Evolutionary conservation across 2,797 vertebrate species (phyloP).

Genomic region (Siniperca obscura): DNA sequence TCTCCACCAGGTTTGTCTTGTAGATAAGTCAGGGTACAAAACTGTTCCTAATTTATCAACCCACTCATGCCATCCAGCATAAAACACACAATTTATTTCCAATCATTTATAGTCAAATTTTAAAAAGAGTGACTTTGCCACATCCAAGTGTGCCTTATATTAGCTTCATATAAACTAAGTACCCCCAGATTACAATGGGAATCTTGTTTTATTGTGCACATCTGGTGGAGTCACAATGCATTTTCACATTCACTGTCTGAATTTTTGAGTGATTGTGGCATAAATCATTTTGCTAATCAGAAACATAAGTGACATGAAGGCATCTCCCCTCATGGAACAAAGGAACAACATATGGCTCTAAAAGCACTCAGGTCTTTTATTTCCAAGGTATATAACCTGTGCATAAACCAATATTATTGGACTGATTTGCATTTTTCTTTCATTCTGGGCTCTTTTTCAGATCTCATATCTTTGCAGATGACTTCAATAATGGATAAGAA

Average conservation of each 20-base stretch:
- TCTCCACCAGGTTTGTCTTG: conserved; percentile 99
- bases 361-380: conserved; percentile 89
- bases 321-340: conserved; percentile 99
- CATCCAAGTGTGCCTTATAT: conserved; percentile 98
- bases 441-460: conserved; percentile 76
- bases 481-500: conserved; percentile 84
- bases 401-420: conserved; percentile 84
- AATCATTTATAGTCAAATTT: conserved; percentile 99
- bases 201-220: conserved; percentile 99
- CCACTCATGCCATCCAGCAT: conserved; percentile 98
- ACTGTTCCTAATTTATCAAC: conserved; percentile 99
- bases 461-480: conserved; percentile 79
- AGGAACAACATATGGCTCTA: conserved; percentile 99
- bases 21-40: conserved; percentile 99
- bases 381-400: conserved; percentile 88
- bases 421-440: conserved; percentile 87
- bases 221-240: conserved; percentile 99
- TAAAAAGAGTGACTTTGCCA: conserved; percentile 99
- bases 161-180: conserved; percentile 99
- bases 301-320: conserved; percentile 99
- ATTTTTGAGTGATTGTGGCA: conserved; percentile 99
- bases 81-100: conserved; percentile 99
- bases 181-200: conserved; percentile 99
- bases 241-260: conserved; percentile 99
- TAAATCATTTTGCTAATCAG: conserved; percentile 99